These are phyloP conservation scores for Drosophila hydei DNA, from an alignment of 1,140 invertebrate genomes.

Conservation along the genomic window DNA sequence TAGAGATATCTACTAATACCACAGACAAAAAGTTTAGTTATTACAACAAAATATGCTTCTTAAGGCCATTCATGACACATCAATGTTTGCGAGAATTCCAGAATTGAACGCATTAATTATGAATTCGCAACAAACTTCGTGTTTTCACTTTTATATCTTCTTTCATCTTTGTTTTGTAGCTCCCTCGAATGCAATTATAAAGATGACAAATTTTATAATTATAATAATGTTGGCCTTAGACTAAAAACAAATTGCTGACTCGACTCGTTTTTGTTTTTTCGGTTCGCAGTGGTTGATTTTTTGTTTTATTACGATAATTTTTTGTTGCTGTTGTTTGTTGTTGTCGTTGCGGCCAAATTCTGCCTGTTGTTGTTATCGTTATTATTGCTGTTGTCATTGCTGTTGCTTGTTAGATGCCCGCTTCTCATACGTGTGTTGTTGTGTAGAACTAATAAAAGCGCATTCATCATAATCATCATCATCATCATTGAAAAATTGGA, in stretches of 20 bases:
- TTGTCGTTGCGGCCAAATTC: conserved; percentile 4
- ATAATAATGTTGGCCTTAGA: conserved; percentile 2
- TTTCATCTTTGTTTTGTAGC: not conserved
- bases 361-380: conserved; percentile 19
- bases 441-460: conserved; percentile 68
- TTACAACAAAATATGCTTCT: not conserved
- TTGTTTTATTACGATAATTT: conserved; percentile 75
- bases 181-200: conserved; percentile 12
- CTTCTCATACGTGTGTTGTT: conserved; percentile 17
- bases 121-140: conserved; percentile 3
- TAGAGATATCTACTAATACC: too few relatives aligned
- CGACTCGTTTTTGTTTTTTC: conserved; percentile 38
- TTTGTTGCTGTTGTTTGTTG: conserved; percentile 42
- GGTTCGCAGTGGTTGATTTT: conserved; percentile 35
- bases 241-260: conserved; percentile 51
- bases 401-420: not conserved
- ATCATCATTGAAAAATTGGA: conserved; percentile 30
- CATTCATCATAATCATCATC: conserved; percentile 46
- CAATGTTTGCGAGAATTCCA: not conserved
- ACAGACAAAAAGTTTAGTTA: too few relatives aligned
- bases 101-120: not conserved
- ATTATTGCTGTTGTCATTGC: not conserved
- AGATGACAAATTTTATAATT: conserved; percentile 14
- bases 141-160: not conserved
- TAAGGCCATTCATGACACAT: not conserved